phyloP scores from a whole-genome alignment of 2,888 invertebrate species.

The Hemithea aestivaria region DNA sequence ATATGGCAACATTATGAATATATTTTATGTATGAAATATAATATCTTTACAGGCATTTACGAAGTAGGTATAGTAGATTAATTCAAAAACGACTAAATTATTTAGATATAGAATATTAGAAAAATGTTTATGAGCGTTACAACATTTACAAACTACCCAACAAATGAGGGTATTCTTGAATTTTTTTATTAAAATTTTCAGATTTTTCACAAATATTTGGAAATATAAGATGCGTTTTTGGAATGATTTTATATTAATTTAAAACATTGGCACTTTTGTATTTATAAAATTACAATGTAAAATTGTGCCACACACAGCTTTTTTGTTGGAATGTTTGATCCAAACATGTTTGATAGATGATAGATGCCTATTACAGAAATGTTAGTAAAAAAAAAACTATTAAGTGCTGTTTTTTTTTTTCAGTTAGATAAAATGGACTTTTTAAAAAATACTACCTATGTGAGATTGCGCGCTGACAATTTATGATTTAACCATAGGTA shows the following conservation, averaged over 20 bases:
- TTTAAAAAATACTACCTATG: too few species aligned
- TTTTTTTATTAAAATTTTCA: too few species aligned
- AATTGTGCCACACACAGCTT: constrained; percentile 11
- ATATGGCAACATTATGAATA: constrained; percentile 70
- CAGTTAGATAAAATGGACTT: too few species aligned
- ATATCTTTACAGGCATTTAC: constrained; percentile 46
- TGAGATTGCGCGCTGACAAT: too few species aligned
- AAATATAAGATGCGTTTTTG: not conserved
- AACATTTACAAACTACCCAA: constrained; percentile 23
- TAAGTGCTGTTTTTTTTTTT: too few species aligned
- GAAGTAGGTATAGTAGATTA: constrained; percentile 39
- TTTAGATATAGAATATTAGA: constrained; percentile 42
- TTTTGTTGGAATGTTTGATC: too few species aligned
- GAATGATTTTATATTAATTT: constrained; percentile 8
- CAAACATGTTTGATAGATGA: constrained; percentile 2
- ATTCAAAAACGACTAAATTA: constrained; percentile 48
- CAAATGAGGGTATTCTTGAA: too few species aligned
- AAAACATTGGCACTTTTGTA: constrained; percentile 17
- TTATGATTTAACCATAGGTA: too few species aligned
- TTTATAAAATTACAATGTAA: constrained; percentile 14
- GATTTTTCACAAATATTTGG: too few species aligned
- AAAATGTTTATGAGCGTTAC: constrained; percentile 39
- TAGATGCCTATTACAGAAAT: too few species aligned
- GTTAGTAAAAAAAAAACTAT: too few species aligned
- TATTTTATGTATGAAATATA: constrained; percentile 46